These are phyloP conservation scores for Vanacampus margaritifer DNA, from an alignment of 2,113 vertebrate genomes.

Conservation along the genomic window DNA sequence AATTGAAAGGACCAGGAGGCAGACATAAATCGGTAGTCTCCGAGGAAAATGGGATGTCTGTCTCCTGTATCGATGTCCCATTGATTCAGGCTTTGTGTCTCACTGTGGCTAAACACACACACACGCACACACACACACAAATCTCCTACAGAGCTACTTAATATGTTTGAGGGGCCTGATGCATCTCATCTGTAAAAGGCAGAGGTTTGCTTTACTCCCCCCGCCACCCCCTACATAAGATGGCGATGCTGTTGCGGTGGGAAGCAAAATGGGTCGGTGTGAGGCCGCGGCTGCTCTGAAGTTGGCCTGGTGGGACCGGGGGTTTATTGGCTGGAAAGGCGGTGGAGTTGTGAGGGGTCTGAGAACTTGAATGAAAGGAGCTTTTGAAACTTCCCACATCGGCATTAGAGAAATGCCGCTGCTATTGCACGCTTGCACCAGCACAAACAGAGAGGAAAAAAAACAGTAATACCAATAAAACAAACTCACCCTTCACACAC, in stretches of 20 bases:
- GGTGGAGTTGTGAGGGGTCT: slow-evolving; percentile 61
- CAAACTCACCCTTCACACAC: slow-evolving; percentile 29
- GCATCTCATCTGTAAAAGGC: slow-evolving; percentile 62
- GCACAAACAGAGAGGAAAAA: slow-evolving; percentile 18
- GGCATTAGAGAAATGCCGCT: slow-evolving; percentile 76
- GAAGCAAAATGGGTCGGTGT: slow-evolving; percentile 39
- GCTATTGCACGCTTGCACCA: slow-evolving; percentile 75
- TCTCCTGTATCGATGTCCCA: slow-evolving; percentile 67
- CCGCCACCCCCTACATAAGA: slow-evolving; percentile 60
- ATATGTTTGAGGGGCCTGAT: slow-evolving; percentile 61
- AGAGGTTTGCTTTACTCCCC: slow-evolving; percentile 51
- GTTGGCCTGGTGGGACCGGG: slow-evolving; percentile 52
- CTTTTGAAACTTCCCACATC: slow-evolving; percentile 80
- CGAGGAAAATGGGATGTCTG: slow-evolving; percentile 50
- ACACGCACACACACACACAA: neutral
- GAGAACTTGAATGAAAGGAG: slow-evolving; percentile 82
- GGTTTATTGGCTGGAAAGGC: slow-evolving; percentile 65
- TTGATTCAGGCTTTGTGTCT: slow-evolving; percentile 69
- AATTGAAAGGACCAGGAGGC: slow-evolving; percentile 32
- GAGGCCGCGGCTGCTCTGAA: slow-evolving; percentile 55
- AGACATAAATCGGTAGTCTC: slow-evolving; percentile 39
- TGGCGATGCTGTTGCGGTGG: slow-evolving; percentile 47
- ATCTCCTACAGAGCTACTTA: slow-evolving; percentile 65
- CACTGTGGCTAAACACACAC: slow-evolving; percentile 37
- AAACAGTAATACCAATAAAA: slow-evolving; percentile 32